Conservation (phyloP, 2,888 invertebrate genomes). For the Tenthredo notha region DNA sequence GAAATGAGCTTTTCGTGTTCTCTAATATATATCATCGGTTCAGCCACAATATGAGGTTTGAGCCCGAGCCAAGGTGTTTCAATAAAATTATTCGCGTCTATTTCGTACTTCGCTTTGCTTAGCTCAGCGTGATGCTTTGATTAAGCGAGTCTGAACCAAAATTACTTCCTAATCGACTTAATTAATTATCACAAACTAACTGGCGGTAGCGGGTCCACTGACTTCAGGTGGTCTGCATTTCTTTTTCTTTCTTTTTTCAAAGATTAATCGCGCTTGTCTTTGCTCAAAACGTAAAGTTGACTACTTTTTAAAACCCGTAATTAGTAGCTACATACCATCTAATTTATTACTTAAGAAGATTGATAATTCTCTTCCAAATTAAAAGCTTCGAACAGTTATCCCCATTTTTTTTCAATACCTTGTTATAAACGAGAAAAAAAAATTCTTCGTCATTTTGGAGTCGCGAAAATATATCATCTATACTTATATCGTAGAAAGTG, state of each 20-base stretch:
- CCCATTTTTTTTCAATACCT: background rate
- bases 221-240: background rate
- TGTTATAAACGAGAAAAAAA: background rate
- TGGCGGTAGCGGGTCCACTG: background rate
- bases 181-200: slow-evolving; percentile 36
- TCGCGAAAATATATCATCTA: no score
- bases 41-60: background rate
- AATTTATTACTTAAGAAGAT: background rate
- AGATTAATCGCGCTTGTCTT: background rate
- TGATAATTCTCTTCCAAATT: background rate
- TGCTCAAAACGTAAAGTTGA: background rate
- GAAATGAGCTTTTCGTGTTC: background rate
- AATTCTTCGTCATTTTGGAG: background rate
- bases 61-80: slow-evolving; percentile 18
- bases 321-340: background rate
- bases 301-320: background rate
- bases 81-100: slow-evolving; percentile 34
- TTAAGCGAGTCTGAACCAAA: slow-evolving; percentile 28
- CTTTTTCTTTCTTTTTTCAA: background rate
- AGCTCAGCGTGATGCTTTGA: slow-evolving; percentile 41
- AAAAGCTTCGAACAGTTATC: background rate
- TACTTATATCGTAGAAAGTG: background rate
- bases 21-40: background rate
- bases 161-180: slow-evolving; percentile 43
- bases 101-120: slow-evolving; percentile 11